phyloP scores from a whole-genome alignment of 2,888 invertebrate genomes.

The Macaria liturata region DNA sequence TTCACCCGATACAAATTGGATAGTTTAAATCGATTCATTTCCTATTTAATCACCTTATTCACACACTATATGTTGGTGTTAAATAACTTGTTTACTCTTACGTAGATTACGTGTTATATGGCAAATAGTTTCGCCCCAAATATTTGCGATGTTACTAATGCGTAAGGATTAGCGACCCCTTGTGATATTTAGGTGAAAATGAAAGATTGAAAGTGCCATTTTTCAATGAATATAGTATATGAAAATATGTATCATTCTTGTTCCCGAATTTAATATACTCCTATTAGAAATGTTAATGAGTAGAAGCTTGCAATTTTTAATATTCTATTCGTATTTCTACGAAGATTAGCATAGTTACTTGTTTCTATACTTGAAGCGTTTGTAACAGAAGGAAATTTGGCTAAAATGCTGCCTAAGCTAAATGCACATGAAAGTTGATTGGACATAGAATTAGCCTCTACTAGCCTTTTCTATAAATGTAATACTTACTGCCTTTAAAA shows the following conservation, averaged over 20 bases:
- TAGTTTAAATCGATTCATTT: not conserved
- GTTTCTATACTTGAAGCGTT: too few species aligned
- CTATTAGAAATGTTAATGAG: conserved; percentile 6
- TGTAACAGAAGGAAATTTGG: too few species aligned
- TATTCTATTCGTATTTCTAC: too few species aligned
- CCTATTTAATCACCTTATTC: conserved; percentile 17
- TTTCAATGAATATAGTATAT: conserved; percentile 39
- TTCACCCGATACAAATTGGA: not conserved
- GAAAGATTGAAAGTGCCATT: conserved; percentile 68
- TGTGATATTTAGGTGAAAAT: conserved; percentile 68
- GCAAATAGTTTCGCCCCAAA: conserved; percentile 35
- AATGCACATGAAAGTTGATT: too few species aligned
- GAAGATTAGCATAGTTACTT: too few species aligned
- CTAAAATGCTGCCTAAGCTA: too few species aligned
- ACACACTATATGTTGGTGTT: conserved; percentile 17
- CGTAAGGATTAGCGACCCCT: conserved; percentile 42
- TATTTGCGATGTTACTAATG: conserved; percentile 31
- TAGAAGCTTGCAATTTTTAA: conserved; percentile 10
- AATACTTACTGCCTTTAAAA: too few species aligned
- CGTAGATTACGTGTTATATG: conserved; percentile 18
- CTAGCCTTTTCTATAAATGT: too few species aligned
- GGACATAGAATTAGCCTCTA: too few species aligned
- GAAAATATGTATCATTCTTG: conserved; percentile 32
- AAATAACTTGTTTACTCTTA: conserved; percentile 14
- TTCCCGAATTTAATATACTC: conserved; percentile 20